phyloP scores from a whole-genome alignment of 2,888 invertebrate species.

The Aphidoletes aphidimyza region DNA sequence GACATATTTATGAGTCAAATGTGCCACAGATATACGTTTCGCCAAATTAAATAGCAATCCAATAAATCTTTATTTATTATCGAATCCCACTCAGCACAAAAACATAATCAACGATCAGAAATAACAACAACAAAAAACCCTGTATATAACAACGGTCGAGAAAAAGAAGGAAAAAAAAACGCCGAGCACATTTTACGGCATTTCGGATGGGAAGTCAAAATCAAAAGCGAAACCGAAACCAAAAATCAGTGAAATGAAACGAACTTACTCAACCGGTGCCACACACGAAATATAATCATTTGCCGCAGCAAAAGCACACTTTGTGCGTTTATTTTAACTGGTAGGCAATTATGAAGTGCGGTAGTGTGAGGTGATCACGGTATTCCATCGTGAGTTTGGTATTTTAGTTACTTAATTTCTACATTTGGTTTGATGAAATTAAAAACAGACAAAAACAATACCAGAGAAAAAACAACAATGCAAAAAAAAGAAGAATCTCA shows the following conservation, averaged over 20 bases:
- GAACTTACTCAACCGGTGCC: slow-evolving; percentile 3
- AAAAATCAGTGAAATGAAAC: slow-evolving; percentile 23
- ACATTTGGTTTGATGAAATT: neutral
- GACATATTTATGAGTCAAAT: neutral
- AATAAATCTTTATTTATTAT: slow-evolving; percentile 41
- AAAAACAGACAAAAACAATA: neutral
- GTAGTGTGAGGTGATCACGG: slow-evolving; percentile 22
- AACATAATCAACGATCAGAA: too few species aligned
- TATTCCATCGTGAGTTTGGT: slow-evolving; percentile 34
- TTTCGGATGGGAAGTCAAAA: neutral
- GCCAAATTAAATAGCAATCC: slow-evolving; percentile 16
- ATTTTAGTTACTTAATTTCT: neutral
- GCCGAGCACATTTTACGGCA: neutral
- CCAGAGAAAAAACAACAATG: neutral
- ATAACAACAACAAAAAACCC: neutral
- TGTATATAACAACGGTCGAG: too few species aligned
- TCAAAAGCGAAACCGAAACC: slow-evolving; percentile 38
- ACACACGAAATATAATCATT: slow-evolving; percentile 36
- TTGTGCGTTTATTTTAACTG: neutral
- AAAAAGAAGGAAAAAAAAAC: neutral
- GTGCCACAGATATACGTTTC: neutral
- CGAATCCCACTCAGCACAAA: neutral
- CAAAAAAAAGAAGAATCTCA: neutral
- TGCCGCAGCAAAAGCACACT: slow-evolving; percentile 10
- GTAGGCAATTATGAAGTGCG: neutral